phyloP scores from a whole-genome alignment of 2,888 invertebrate species.

The Tenthredo distinguenda region DNA sequence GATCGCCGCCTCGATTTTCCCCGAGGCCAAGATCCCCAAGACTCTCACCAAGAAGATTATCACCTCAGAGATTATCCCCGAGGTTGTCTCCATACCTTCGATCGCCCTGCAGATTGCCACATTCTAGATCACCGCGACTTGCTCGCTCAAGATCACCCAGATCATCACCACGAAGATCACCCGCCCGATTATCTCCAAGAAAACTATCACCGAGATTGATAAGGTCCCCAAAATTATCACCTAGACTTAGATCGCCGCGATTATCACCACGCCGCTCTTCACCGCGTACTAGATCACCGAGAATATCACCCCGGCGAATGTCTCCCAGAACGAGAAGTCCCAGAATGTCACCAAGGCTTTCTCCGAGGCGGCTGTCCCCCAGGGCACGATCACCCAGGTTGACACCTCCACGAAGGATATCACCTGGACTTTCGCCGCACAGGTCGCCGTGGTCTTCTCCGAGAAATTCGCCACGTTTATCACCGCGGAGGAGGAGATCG shows the following conservation, averaged over 20 bases:
- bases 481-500: constrained; percentile 67
- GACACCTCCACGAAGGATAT: constrained; percentile 54
- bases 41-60: constrained; percentile 63
- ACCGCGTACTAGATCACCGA: constrained; percentile 62
- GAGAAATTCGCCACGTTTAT: constrained; percentile 66
- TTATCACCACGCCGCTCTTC: constrained; percentile 58
- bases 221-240: constrained; percentile 51
- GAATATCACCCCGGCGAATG: constrained; percentile 60
- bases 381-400: constrained; percentile 55
- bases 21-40: constrained; percentile 68
- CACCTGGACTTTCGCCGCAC: constrained; percentile 48
- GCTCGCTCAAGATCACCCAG: constrained; percentile 64
- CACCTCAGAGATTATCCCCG: constrained; percentile 67
- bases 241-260: constrained; percentile 58
- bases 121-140: constrained; percentile 64
- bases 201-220: constrained; percentile 60
- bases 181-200: constrained; percentile 59
- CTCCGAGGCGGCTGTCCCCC: constrained; percentile 57
- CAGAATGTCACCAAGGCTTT: constrained; percentile 56
- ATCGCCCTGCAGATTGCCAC: constrained; percentile 62
- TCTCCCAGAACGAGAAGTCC: constrained; percentile 54
- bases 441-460: constrained; percentile 54
- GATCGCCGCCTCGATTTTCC: constrained; percentile 72
- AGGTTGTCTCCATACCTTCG: constrained; percentile 63
- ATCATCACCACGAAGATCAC: constrained; percentile 65